phyloP scores from a whole-genome alignment of 1,140 invertebrate species.

The Lepidurus packardi region DNA sequence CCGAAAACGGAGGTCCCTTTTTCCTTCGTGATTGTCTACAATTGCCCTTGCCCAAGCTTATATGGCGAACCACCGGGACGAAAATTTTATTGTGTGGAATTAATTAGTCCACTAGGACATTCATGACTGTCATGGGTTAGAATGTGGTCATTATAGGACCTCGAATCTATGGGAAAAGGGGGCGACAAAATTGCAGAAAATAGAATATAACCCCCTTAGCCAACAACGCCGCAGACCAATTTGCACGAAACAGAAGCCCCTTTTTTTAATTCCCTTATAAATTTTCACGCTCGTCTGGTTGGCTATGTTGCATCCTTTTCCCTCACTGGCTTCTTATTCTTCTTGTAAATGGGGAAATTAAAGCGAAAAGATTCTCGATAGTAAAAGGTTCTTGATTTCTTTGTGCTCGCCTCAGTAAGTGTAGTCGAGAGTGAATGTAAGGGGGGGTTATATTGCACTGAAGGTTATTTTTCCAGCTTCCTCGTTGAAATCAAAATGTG shows the following conservation, averaged over 20 bases:
- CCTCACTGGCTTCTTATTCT: no score
- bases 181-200: background rate
- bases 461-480: no score
- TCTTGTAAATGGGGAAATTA: no score
- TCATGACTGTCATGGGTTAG: background rate
- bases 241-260: background rate
- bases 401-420: background rate
- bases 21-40: constrained; percentile 8
- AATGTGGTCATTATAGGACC: constrained; percentile 15
- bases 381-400: background rate
- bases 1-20: background rate
- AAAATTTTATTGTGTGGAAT: constrained; percentile 13
- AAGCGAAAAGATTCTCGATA: no score
- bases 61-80: background rate
- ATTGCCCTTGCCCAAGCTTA: background rate
- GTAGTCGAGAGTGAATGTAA: background rate
- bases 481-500: background rate
- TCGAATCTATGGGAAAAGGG: constrained; percentile 7
- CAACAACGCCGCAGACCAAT: background rate
- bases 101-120: constrained; percentile 22
- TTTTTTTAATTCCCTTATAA: background rate
- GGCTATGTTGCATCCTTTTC: background rate
- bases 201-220: background rate
- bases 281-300: background rate
- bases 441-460: background rate